Percentiles rank a stretch among this genome's conserved stretches.
Evolutionary conservation across 2,888 invertebrate genomes (phyloP).

Genomic region (Fragum fragum): DNA sequence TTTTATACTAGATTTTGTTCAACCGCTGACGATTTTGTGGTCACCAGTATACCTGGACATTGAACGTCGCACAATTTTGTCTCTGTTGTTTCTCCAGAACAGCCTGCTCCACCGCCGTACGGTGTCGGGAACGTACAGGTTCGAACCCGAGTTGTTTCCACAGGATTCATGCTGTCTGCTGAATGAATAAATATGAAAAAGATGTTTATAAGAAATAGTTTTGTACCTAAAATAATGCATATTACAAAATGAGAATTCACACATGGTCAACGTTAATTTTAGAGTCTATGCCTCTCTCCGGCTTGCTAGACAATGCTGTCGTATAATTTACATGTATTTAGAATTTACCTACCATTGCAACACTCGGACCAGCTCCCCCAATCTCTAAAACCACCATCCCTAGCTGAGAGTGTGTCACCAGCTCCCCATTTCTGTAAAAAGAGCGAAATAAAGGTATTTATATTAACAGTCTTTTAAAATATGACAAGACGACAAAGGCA

Average conservation of each 20-base stretch:
- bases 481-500: no score
- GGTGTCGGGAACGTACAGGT: constrained; percentile 28
- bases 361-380: constrained; percentile 33
- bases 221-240: no score
- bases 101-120: not conserved
- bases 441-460: no score
- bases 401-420: not conserved
- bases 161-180: not conserved
- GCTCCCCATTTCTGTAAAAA: constrained; percentile 35
- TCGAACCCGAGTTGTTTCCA: not conserved
- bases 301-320: no score
- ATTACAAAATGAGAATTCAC: not conserved
- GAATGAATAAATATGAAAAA: not conserved
- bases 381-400: constrained; percentile 22
- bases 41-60: constrained; percentile 34
- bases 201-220: no score
- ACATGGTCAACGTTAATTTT: no score
- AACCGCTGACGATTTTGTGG: no score
- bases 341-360: constrained; percentile 33
- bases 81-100: not conserved
- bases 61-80: not conserved
- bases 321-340: no score
- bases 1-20: no score
- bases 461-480: no score
- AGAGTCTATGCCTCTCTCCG: no score